Percentiles rank a stretch among this genome's conserved stretches.
Evolutionary conservation across 2,888 invertebrate genomes (phyloP).

Genomic region (Heliconius aoede): DNA sequence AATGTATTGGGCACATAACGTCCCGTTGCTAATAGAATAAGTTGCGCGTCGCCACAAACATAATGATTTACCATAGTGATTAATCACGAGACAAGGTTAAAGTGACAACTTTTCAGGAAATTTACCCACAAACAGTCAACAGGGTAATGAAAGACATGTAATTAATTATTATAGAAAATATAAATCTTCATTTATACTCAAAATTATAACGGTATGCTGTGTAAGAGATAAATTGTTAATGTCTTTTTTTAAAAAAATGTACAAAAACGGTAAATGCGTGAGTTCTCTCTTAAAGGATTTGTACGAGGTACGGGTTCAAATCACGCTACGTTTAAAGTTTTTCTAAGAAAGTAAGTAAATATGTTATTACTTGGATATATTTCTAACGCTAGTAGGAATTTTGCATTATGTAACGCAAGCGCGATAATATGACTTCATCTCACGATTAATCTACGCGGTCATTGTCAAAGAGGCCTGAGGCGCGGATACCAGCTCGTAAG

Average conservation of each 20-base stretch:
- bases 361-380: too few species aligned
- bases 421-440: slow-evolving; percentile 24
- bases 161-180: not conserved
- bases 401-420: slow-evolving; percentile 18
- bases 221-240: too few species aligned
- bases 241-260: too few species aligned
- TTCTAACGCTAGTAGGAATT: not conserved
- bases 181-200: not conserved
- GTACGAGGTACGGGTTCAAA: too few species aligned
- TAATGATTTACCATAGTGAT: slow-evolving; percentile 30
- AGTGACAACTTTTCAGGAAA: slow-evolving; percentile 17
- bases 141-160: not conserved
- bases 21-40: slow-evolving; percentile 16
- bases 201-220: not conserved
- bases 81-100: slow-evolving; percentile 39
- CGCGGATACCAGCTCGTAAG: slow-evolving; percentile 38
- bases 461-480: slow-evolving; percentile 46
- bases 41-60: slow-evolving; percentile 9
- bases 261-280: too few species aligned
- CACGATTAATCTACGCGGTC: slow-evolving; percentile 45
- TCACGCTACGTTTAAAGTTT: too few species aligned
- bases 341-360: too few species aligned
- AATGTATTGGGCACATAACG: slow-evolving; percentile 16
- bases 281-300: too few species aligned
- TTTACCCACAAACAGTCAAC: not conserved